Evolutionary conservation across 2,113 vertebrate genomes (phyloP), one percentile per base, ranked within the genome.

Genomic region (Cinclus cinclus): DNA sequence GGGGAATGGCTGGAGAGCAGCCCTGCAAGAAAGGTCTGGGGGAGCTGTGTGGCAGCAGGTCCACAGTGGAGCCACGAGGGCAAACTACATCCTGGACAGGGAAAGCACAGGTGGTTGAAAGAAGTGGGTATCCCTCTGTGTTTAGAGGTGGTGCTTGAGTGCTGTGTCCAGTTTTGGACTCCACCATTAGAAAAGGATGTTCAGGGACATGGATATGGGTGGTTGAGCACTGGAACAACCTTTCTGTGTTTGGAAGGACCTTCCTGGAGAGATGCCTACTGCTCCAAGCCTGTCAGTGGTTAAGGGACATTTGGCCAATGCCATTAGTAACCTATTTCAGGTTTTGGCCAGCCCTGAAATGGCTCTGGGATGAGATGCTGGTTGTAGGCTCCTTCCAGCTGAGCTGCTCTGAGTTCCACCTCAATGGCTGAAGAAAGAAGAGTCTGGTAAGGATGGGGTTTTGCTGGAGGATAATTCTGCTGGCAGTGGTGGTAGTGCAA

Each of bases 91-190:
- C 41, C 39, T 56, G 53, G 50, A 20, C 27, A 27, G 67, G 50
- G 42, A 37, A 14, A 11, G n/a, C 41, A 50, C 33, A 50, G 37
- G 19, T 3, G 4, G 30, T 6, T 22, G 15, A 7, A 5, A 31
- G 17, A n/a, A 8, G 5, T 6, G 42, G 4, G n/a, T 7, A 1
- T 11, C 30, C 10, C 4, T 3, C n/a, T 73, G 33, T 28, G 20
- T 28, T 62, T 7, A 21, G n/a, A 12, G 5, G 11, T 62, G 50
- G 2, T 6, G 4, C 28, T 35, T 0, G 1, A 50, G 55, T 50
- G 16, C 25, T 76, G 7, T 22, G 68, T 6, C 22, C 30, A 19
- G 9, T 33, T 63, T 62, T 89, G 49, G 22, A 15, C n/a, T 25
- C 21, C 62, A 63, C 13, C 9, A 7, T 15, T 6, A 1, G 23